phyloP scores from a whole-genome alignment of 2,888 invertebrate genomes.

The Trissolcus japonicus region DNA sequence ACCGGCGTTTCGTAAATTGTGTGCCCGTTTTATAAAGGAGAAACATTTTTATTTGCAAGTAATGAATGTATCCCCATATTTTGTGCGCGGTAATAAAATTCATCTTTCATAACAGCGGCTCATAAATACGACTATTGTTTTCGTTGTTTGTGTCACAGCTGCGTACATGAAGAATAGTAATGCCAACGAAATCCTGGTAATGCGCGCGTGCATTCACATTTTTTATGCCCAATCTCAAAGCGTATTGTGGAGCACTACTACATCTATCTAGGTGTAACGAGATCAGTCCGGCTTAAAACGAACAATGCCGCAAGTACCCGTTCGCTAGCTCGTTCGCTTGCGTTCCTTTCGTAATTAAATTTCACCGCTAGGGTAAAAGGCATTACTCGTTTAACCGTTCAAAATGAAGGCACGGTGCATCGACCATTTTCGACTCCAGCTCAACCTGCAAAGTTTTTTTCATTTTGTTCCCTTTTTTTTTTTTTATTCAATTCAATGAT shows the following conservation, averaged over 20 bases:
- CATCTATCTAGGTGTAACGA: conserved; percentile 38
- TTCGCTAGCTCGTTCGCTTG: conserved; percentile 18
- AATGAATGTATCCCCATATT: conserved; percentile 50
- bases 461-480: no score
- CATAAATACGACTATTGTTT: conserved; percentile 51
- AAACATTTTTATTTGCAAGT: conserved; percentile 45
- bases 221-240: conserved; percentile 46
- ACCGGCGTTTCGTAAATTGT: conserved; percentile 28
- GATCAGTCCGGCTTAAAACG: conserved; percentile 39
- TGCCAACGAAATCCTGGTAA: conserved; percentile 49
- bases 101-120: conserved; percentile 52
- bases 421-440: neutral
- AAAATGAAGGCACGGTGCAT: conserved; percentile 11
- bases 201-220: conserved; percentile 43
- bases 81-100: conserved; percentile 46
- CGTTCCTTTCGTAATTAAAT: conserved; percentile 58
- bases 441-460: neutral
- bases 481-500: no score
- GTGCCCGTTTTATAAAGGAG: conserved; percentile 30
- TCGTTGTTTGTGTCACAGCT: conserved; percentile 52
- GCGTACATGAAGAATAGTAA: conserved; percentile 47
- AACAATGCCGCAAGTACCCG: conserved; percentile 34
- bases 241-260: conserved; percentile 59
- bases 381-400: conserved; percentile 35
- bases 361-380: conserved; percentile 43